These are phyloP conservation scores for Ailuropoda melanoleuca DNA, from an alignment of 2,113 vertebrate genomes.

Conservation along the genomic window DNA sequence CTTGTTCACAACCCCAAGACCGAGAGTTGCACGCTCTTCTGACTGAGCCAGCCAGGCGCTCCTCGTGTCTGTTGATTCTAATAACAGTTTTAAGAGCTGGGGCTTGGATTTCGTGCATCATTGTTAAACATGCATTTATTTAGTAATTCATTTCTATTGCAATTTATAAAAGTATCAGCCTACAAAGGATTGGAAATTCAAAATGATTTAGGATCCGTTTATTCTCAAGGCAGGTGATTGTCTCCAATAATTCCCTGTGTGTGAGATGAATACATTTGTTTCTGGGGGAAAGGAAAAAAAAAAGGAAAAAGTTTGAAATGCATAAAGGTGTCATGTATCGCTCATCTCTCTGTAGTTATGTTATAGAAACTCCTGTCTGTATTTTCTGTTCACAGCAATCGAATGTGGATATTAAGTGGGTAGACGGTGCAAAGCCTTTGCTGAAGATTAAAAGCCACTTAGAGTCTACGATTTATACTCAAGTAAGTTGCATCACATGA, in stretches of 20 bases:
- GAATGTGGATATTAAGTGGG: slow-evolving; percentile 93
- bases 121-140: not conserved
- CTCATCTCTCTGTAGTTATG: not conserved
- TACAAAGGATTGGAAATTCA: not conserved
- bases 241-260: not conserved
- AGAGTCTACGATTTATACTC: slow-evolving; percentile 95
- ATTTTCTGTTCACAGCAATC: slow-evolving; percentile 83
- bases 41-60: not conserved
- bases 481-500: slow-evolving; percentile 83
- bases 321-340: not conserved
- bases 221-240: not conserved
- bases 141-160: not conserved
- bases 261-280: not conserved
- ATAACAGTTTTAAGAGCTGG: not conserved
- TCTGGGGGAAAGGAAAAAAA: not conserved
- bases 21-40: not conserved
- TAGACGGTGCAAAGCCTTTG: slow-evolving; percentile 94
- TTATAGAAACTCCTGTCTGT: not conserved
- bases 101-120: not conserved
- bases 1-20: not conserved
- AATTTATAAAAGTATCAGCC: not conserved
- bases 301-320: not conserved
- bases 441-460: slow-evolving; percentile 93
- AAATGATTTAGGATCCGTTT: slow-evolving; percentile 30
- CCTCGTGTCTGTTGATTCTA: not conserved